A percentile compares a stretch with the other conserved stretches of the same genome.
Evolutionary conservation across 2,113 vertebrate species (phyloP).

Genomic region (Leptobrachium leishanense): DNA sequence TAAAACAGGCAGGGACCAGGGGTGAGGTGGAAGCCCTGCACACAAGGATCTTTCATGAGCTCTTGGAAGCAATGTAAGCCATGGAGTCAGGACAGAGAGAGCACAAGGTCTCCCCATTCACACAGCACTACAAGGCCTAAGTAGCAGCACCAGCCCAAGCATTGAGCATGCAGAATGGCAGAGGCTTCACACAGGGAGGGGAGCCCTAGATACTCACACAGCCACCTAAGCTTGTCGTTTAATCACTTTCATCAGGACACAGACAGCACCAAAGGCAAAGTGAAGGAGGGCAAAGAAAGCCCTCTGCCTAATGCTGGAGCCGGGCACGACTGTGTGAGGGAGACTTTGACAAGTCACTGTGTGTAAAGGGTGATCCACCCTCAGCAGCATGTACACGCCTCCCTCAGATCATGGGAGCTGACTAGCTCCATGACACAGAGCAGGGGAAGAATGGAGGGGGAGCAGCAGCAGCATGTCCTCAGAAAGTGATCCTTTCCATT

Average conservation of each 20-base stretch:
- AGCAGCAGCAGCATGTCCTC: not conserved
- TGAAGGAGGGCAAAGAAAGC: not conserved
- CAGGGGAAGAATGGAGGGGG: not conserved
- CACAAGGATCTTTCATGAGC: no score
- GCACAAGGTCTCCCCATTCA: not conserved
- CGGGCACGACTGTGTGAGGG: not conserved
- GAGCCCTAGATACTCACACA: slow-evolving; percentile 14
- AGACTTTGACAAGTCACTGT: slow-evolving; percentile 33
- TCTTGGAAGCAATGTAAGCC: no score
- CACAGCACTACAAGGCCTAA: not conserved
- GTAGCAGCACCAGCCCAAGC: not conserved
- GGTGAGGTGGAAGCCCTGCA: no score
- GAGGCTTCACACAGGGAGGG: not conserved
- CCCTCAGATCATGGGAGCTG: not conserved
- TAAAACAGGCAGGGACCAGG: no score
- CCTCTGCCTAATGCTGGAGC: not conserved
- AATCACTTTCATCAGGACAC: slow-evolving; percentile 1
- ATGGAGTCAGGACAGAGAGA: no score
- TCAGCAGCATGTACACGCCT: not conserved
- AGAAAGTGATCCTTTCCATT: not conserved
- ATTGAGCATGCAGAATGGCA: not conserved
- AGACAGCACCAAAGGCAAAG: not conserved
- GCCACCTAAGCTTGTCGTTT: not conserved
- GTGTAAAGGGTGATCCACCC: slow-evolving; percentile 17
- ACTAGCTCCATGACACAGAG: not conserved